These are phyloP conservation scores for Drosophila paranaensis DNA, from an alignment of 2,888 invertebrate genomes.

Conservation along the genomic window DNA sequence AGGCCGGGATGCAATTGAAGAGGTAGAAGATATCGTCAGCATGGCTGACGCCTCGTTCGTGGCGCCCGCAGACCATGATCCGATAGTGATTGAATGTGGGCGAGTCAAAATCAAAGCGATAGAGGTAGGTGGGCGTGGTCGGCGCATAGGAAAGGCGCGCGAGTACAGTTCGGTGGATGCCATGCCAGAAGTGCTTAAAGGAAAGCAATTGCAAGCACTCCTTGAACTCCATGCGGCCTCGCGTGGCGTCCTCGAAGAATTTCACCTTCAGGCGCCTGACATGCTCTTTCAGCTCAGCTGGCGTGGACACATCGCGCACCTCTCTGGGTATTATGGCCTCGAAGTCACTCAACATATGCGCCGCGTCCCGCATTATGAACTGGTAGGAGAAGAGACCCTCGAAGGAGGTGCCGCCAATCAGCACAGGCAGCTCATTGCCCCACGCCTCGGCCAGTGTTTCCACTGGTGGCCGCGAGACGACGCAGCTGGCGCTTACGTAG, in stretches of 20 bases:
- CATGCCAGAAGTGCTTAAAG: constrained; percentile 82
- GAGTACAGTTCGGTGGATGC: constrained; percentile 72
- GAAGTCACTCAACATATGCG: constrained; percentile 56
- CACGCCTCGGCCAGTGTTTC: constrained; percentile 75
- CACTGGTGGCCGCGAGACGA: constrained; percentile 66
- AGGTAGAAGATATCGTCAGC: constrained; percentile 81
- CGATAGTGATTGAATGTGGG: constrained; percentile 73
- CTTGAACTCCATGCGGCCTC: constrained; percentile 60
- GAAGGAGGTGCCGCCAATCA: constrained; percentile 82
- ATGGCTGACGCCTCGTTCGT: constrained; percentile 76
- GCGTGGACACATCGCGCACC: constrained; percentile 55
- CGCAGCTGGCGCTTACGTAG: constrained; percentile 72
- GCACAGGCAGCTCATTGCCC: constrained; percentile 81
- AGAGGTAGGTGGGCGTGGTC: constrained; percentile 78
- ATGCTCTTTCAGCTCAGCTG: constrained; percentile 53
- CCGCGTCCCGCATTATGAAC: constrained; percentile 39
- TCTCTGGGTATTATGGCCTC: constrained; percentile 72
- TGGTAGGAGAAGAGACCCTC: constrained; percentile 81
- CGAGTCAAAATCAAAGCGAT: constrained; percentile 82
- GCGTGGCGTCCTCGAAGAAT: constrained; percentile 64
- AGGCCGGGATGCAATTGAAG: constrained; percentile 65
- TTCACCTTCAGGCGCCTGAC: constrained; percentile 51
- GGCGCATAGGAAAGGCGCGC: constrained; percentile 74
- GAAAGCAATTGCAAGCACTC: constrained; percentile 64
- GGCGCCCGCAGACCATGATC: constrained; percentile 69